Conservation (phyloP, 2,113 vertebrate species). For the Leptobrachium ailaonicum region DNA sequence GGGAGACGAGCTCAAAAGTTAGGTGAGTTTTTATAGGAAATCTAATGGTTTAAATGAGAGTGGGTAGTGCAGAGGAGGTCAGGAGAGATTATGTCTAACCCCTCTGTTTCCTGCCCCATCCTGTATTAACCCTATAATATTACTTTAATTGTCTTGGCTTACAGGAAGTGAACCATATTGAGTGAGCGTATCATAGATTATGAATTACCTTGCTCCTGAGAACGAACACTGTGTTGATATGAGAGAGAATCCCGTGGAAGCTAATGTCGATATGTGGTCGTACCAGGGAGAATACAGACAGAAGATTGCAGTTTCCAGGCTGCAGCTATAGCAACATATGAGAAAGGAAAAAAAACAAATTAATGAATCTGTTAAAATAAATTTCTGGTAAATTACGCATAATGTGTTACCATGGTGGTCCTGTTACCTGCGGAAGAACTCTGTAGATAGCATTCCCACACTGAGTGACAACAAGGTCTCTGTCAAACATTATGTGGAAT, state of each 20-base stretch:
- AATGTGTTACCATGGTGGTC: no score
- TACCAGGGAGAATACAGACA: conserved; percentile 95
- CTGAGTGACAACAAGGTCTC: conserved; percentile 90
- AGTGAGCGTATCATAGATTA: neutral
- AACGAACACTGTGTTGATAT: conserved; percentile 98
- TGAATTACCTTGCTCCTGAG: conserved; percentile 92
- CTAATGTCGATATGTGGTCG: conserved; percentile 97
- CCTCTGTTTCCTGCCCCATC: no score
- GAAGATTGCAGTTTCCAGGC: conserved; percentile 88
- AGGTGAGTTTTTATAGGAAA: no score
- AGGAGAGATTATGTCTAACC: no score
- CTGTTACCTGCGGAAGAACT: conserved; percentile 89
- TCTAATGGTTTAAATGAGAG: no score
- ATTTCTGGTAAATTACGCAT: no score
- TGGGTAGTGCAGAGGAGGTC: no score
- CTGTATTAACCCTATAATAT: no score
- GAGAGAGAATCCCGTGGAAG: conserved; percentile 96
- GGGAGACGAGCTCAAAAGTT: no score
- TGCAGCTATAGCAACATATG: conserved; percentile 76
- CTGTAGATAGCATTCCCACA: conserved; percentile 97
- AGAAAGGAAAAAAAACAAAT: neutral
- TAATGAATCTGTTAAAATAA: no score
- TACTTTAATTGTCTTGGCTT: no score
- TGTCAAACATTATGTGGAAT: conserved; percentile 97
- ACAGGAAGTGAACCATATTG: neutral